phyloP scores from a whole-genome alignment of 2,888 invertebrate genomes.

The Asteroscopus sphinx region DNA sequence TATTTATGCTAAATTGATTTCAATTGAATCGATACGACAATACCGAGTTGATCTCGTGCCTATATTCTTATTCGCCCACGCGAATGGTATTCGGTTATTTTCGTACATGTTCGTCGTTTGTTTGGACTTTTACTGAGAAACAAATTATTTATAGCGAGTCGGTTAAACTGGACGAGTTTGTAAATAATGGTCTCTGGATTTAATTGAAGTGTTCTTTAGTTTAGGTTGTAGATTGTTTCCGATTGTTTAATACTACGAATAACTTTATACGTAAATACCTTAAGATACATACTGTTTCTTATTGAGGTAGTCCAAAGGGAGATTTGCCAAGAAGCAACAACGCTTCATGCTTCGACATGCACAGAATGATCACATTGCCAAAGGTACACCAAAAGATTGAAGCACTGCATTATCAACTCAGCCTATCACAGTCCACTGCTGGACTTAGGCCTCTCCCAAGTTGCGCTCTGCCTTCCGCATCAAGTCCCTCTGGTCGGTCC shows the following conservation, averaged over 20 bases:
- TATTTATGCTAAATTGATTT: conserved; percentile 16
- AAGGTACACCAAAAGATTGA: too few relatives aligned
- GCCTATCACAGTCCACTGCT: too few relatives aligned
- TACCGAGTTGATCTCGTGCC: conserved; percentile 12
- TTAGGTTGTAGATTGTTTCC: background rate
- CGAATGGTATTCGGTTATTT: conserved; percentile 22
- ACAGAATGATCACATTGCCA: too few relatives aligned
- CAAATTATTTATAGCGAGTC: conserved; percentile 27
- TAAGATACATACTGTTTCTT: too few relatives aligned
- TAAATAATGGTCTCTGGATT: conserved; percentile 5
- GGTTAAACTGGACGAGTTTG: background rate
- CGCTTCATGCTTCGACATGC: too few relatives aligned
- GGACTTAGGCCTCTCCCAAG: too few relatives aligned
- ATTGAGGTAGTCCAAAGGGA: too few relatives aligned
- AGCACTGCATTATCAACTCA: too few relatives aligned
- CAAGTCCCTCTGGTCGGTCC: too few relatives aligned
- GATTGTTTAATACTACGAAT: background rate
- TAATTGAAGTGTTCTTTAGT: conserved; percentile 4
- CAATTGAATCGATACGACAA: conserved; percentile 38
- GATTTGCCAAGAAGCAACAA: too few relatives aligned
- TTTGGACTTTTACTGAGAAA: conserved; percentile 17
- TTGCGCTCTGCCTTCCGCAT: too few relatives aligned
- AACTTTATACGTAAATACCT: background rate
- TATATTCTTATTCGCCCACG: background rate
- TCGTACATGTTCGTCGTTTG: conserved; percentile 11